phyloP scores from a whole-genome alignment of 2,113 vertebrate genomes.

The Pteropus alecto region DNA sequence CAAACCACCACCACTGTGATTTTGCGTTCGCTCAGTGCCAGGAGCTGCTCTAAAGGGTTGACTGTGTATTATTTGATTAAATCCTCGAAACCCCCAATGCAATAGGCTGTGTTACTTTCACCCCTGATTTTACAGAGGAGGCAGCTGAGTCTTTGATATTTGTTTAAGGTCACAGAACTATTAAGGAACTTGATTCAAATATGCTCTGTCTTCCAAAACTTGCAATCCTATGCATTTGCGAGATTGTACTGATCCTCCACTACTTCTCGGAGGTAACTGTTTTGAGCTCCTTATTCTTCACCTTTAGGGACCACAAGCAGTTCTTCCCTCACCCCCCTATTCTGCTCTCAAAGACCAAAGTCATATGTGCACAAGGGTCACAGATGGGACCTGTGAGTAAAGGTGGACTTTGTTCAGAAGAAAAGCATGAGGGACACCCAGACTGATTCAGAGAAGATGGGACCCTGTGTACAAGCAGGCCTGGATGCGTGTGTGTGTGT shows the following conservation, averaged over 20 bases:
- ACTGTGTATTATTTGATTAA: neutral
- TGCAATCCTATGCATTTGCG: neutral
- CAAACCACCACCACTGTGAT: neutral
- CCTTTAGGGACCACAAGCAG: rapidly evolving
- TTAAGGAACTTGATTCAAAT: neutral
- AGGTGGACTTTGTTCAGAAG: neutral
- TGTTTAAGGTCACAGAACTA: neutral
- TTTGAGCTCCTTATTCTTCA: neutral
- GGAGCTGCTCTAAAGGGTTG: neutral
- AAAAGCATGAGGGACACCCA: neutral
- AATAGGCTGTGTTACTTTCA: neutral
- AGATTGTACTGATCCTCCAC: rapidly evolving
- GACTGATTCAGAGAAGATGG: neutral
- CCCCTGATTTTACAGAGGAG: neutral
- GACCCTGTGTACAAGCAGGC: neutral
- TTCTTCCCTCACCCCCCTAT: neutral
- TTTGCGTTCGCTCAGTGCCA: neutral
- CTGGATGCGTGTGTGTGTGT: neutral
- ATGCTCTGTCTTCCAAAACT: neutral
- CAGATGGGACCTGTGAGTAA: neutral
- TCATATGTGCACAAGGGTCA: neutral
- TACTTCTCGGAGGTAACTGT: neutral
- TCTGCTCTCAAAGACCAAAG: neutral
- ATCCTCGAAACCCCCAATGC: neutral
- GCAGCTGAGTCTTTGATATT: neutral